A percentile compares a stretch with the other conserved stretches of the same genome.
These are phyloP conservation scores for Zaprionus bogoriensis DNA, from an alignment of 2,888 invertebrate genomes.

Conservation along the genomic window DNA sequence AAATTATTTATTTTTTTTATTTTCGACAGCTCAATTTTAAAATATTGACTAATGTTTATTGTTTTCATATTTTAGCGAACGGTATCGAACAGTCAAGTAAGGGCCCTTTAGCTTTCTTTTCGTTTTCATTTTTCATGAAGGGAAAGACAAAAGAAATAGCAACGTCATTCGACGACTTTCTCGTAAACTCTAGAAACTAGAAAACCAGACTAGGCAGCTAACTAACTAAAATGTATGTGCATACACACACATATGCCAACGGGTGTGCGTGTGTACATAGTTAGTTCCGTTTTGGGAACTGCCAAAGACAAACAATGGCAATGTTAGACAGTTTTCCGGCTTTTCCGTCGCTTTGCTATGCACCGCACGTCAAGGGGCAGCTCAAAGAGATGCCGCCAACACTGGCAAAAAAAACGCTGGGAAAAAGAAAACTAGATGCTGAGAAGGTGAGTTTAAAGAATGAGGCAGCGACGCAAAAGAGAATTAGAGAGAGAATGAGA, in stretches of 20 bases:
- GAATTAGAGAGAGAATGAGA: background rate
- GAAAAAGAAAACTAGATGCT: conserved; percentile 13
- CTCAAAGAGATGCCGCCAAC: conserved; percentile 54
- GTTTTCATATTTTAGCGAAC: no score
- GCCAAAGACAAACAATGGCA: conserved; percentile 52
- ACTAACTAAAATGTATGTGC: conserved; percentile 22
- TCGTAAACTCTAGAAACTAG: conserved; percentile 3
- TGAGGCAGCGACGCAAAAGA: background rate
- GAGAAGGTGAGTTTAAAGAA: conserved; percentile 17
- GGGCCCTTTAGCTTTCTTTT: background rate
- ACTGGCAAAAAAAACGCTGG: conserved; percentile 20
- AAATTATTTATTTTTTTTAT: no score
- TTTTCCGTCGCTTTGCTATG: conserved; percentile 53
- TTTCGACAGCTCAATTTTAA: no score
- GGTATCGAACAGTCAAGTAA: no score
- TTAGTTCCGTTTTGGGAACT: conserved; percentile 59
- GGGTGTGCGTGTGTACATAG: conserved; percentile 12
- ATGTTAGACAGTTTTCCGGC: conserved; percentile 62
- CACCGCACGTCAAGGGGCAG: conserved; percentile 55
- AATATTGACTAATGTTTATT: no score
- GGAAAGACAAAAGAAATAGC: conserved; percentile 45
- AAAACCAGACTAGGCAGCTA: conserved; percentile 39
- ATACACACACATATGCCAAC: background rate
- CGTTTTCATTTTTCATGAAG: background rate
- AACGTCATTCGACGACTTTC: conserved; percentile 27